Evolutionary conservation across 2,113 vertebrate genomes (phyloP).

Genomic region (Tretioscincus oriximinensis): DNA sequence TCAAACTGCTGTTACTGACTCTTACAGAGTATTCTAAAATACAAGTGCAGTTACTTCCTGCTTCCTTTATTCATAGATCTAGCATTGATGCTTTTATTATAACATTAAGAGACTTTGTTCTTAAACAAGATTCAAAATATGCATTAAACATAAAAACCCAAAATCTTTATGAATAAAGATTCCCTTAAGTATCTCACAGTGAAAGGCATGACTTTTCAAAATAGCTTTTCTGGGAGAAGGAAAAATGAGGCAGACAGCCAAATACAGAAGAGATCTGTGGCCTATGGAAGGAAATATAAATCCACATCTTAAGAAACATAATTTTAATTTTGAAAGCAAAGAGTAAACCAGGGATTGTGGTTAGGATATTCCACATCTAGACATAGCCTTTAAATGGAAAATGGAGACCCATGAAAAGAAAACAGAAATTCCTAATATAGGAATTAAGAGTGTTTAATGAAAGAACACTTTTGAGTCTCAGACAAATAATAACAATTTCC

Average conservation of each 20-base stretch:
- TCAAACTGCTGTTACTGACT: too few species aligned
- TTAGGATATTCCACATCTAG: conserved; percentile 3
- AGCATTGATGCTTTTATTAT: background rate
- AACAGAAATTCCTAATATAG: background rate
- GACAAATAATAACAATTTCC: too few species aligned
- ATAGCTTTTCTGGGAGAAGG: background rate
- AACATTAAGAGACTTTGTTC: background rate
- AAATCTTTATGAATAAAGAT: background rate
- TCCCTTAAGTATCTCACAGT: background rate
- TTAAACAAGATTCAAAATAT: background rate
- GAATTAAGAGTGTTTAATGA: background rate
- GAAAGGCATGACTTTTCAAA: background rate
- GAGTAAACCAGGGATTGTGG: conserved; percentile 15
- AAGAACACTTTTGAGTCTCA: background rate
- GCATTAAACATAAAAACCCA: fast-evolving
- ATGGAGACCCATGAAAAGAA: background rate
- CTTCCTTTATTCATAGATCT: too few species aligned
- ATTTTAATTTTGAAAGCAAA: background rate
- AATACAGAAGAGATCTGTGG: conserved; percentile 20
- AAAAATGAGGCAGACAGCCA: background rate
- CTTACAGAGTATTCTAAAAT: too few species aligned
- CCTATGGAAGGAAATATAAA: conserved; percentile 36
- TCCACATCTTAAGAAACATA: conserved; percentile 27
- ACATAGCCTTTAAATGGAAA: background rate
- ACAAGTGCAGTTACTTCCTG: too few species aligned